These are phyloP conservation scores for Melanophora roralis DNA, from an alignment of 2,888 invertebrate genomes.

Conservation along the genomic window DNA sequence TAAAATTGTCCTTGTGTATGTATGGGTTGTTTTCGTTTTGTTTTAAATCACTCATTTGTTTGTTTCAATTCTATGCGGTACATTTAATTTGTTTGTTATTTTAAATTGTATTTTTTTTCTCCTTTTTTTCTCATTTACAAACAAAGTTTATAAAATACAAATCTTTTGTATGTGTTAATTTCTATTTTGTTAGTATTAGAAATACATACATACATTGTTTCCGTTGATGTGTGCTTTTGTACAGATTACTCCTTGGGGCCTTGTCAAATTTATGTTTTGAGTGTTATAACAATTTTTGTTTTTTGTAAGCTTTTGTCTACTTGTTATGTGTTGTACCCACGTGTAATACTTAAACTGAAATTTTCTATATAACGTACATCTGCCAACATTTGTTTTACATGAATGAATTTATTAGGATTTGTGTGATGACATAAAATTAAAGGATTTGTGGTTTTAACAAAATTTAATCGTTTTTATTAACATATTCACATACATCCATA, in stretches of 20 bases:
- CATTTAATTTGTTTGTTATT: constrained; percentile 28
- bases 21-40: no score
- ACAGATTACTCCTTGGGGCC: constrained; percentile 50
- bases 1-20: constrained; percentile 30
- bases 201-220: no score
- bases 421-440: constrained; percentile 40
- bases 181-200: constrained; percentile 17
- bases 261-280: constrained; percentile 56
- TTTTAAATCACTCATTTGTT: not conserved
- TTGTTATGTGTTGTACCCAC: constrained; percentile 40
- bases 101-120: constrained; percentile 3
- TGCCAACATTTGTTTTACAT: constrained; percentile 33
- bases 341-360: constrained; percentile 57
- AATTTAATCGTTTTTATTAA: no score
- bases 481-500: not conserved
- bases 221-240: not conserved
- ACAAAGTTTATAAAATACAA: constrained; percentile 7
- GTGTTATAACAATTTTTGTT: not conserved
- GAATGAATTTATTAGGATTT: constrained; percentile 4
- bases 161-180: constrained; percentile 41
- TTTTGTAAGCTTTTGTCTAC: not conserved
- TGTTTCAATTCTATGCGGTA: constrained; percentile 13
- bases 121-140: not conserved
- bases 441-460: constrained; percentile 52
- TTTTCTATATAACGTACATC: constrained; percentile 40